Evolutionary conservation across 1,140 invertebrate genomes (phyloP).

Genomic region (Diorhabda sublineata): DNA sequence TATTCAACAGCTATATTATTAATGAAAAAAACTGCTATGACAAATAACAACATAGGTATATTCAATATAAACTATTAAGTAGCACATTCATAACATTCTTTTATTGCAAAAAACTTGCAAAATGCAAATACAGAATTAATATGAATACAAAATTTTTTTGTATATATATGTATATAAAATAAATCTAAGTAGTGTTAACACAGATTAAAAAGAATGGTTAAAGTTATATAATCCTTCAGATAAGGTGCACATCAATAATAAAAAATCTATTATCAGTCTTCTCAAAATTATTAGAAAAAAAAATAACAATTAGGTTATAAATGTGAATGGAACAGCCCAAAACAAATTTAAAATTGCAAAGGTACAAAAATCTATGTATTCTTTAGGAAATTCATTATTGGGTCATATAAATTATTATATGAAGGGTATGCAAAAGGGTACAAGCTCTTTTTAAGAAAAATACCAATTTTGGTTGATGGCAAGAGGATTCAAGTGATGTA

Average conservation of each 20-base stretch:
- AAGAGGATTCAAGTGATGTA: too few species aligned
- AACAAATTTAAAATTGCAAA: too few species aligned
- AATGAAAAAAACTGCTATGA: slow-evolving; percentile 25
- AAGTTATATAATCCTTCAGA: not conserved
- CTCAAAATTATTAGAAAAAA: slow-evolving; percentile 15
- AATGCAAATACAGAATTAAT: slow-evolving; percentile 3
- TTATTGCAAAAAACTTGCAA: slow-evolving; percentile 21
- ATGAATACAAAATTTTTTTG: too few species aligned
- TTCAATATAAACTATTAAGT: slow-evolving; percentile 28
- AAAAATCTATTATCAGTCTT: slow-evolving; percentile 19
- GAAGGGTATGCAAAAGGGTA: too few species aligned
- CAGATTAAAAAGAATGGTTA: not conserved
- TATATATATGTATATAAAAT: not conserved
- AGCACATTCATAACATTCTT: slow-evolving; percentile 33
- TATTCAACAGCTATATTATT: slow-evolving; percentile 35
- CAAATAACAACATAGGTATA: slow-evolving; percentile 25
- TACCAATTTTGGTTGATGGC: too few species aligned
- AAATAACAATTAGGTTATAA: slow-evolving; percentile 5
- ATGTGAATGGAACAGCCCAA: too few species aligned
- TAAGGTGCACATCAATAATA: slow-evolving; percentile 1
- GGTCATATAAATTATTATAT: too few species aligned
- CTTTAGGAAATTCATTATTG: too few species aligned
- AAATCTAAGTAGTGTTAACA: not conserved
- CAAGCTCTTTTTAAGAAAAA: too few species aligned
- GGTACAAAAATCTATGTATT: too few species aligned